Evolutionary conservation across 2,888 invertebrate species (phyloP).

Genomic region (Catotricha subobsoleta): DNA sequence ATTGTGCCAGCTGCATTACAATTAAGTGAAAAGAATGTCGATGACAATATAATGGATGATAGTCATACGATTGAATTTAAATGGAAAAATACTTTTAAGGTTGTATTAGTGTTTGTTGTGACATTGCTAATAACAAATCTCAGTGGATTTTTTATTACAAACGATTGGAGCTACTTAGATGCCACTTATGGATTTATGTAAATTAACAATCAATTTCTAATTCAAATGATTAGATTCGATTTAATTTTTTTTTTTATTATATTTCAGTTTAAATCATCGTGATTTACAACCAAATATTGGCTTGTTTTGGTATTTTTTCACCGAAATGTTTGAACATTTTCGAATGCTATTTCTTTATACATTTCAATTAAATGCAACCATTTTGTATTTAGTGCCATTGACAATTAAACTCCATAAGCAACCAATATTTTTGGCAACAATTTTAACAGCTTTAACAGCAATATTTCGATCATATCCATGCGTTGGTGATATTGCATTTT

Average conservation of each 20-base stretch:
- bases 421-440: conserved; percentile 61
- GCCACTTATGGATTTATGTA: conserved; percentile 71
- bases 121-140: conserved; percentile 38
- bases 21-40: conserved; percentile 5
- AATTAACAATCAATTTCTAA: conserved; percentile 24
- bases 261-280: conserved; percentile 66
- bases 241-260: conserved; percentile 23
- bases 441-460: conserved; percentile 61
- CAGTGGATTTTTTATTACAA: conserved; percentile 42
- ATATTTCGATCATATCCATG: conserved; percentile 97
- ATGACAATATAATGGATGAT: neutral
- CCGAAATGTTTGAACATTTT: conserved; percentile 99
- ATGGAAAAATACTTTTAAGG: conserved; percentile 2
- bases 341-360: conserved; percentile 85
- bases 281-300: conserved; percentile 95
- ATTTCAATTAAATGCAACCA: conserved; percentile 89
- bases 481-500: conserved; percentile 86
- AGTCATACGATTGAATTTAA: neutral
- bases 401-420: conserved; percentile 60
- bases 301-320: conserved; percentile 99
- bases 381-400: conserved; percentile 79
- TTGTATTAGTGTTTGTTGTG: conserved; percentile 36
- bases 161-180: conserved; percentile 44
- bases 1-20: conserved; percentile 63
- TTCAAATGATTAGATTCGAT: conserved; percentile 1